Evolutionary conservation across 2,113 vertebrate species (phyloP).

Genomic region (Mobula birostris): DNA sequence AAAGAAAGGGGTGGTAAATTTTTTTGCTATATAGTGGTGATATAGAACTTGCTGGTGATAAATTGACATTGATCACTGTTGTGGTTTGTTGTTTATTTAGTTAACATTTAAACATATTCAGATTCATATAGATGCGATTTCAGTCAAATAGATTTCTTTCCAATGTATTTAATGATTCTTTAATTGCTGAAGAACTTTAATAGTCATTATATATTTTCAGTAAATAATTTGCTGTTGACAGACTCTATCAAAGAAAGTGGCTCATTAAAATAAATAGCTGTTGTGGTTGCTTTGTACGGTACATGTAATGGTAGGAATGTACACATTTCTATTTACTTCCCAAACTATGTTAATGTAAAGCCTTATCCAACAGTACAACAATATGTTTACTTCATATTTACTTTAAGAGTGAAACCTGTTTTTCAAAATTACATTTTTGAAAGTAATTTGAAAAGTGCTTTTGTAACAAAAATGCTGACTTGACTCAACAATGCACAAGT

Average conservation of each 20-base stretch:
- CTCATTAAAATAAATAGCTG: background rate
- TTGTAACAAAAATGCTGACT: background rate
- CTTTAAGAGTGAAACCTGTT: background rate
- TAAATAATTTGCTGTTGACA: background rate
- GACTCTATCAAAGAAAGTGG: background rate
- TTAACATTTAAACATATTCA: background rate
- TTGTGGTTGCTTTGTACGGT: background rate
- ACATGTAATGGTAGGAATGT: background rate
- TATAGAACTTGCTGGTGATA: background rate
- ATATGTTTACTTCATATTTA: background rate
- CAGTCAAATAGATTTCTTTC: background rate
- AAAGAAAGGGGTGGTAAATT: background rate
- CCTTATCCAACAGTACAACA: background rate
- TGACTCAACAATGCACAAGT: background rate
- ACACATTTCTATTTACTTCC: background rate
- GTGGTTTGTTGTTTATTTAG: background rate
- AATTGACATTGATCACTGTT: background rate
- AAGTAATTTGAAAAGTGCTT: conserved; percentile 16
- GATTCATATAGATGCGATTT: too few relatives aligned
- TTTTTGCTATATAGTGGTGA: background rate
- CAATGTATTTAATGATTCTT: background rate
- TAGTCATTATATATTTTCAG: background rate
- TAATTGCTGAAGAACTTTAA: background rate
- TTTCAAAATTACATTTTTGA: background rate
- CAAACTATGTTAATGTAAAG: background rate